Conservation (phyloP, 1,140 invertebrate genomes). For the Aleiodes sp. region DNA sequence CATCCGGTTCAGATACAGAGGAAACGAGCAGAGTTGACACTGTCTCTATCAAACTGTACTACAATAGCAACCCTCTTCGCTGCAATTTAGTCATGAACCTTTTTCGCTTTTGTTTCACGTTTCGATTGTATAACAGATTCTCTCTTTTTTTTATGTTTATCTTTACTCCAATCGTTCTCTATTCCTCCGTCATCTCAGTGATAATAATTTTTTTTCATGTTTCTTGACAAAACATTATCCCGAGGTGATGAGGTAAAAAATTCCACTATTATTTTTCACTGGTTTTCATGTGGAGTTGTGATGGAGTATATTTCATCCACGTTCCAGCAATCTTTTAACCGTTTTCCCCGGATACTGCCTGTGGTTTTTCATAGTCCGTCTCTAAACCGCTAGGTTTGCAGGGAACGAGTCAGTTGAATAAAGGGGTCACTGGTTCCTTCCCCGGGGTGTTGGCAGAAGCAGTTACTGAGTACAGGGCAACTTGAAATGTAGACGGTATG, state of each 20-base stretch:
- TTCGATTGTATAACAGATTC: not conserved
- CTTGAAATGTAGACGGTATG: no score
- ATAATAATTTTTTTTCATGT: not conserved
- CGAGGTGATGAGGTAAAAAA: not conserved
- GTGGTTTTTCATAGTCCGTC: slow-evolving; percentile 9
- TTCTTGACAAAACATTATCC: not conserved
- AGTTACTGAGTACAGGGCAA: not conserved
- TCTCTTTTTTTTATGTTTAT: not conserved
- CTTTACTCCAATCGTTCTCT: not conserved
- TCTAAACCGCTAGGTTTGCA: slow-evolving; percentile 4
- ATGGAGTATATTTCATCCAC: not conserved
- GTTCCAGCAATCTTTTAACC: slow-evolving; percentile 11
- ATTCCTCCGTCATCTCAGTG: not conserved
- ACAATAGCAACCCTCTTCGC: not conserved
- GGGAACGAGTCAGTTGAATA: slow-evolving; percentile 3
- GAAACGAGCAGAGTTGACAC: slow-evolving; percentile 7
- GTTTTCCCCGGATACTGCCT: slow-evolving; percentile 12
- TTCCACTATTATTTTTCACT: not conserved
- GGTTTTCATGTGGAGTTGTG: not conserved
- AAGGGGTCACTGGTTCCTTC: not conserved
- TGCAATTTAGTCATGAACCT: not conserved
- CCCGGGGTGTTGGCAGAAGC: not conserved
- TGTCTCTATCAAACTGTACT: not conserved
- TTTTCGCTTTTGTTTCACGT: not conserved
- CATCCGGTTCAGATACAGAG: slow-evolving; percentile 40